A percentile compares a stretch with the other conserved stretches of the same genome.
phyloP scores from a whole-genome alignment of 2,113 vertebrate genomes.

The Myiozetetes cayanensis region DNA sequence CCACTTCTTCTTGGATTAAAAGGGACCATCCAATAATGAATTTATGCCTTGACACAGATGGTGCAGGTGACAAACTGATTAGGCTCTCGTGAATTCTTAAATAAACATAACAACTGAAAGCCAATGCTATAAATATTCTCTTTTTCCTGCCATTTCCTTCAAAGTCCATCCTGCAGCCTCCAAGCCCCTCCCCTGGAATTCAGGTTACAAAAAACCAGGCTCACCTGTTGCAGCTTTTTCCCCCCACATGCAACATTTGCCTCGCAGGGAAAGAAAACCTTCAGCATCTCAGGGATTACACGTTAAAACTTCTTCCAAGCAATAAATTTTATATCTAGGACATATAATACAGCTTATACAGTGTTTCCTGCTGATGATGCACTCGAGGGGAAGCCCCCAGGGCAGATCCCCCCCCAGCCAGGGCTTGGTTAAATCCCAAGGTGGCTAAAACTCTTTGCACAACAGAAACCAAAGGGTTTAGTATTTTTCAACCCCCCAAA shows the following conservation, averaged over 20 bases:
- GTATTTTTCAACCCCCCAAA: not conserved
- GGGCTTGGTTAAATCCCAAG: not conserved
- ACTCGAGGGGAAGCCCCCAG: not conserved
- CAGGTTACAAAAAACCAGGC: not conserved
- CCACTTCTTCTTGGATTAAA: not conserved
- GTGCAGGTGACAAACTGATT: not conserved
- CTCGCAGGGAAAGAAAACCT: not conserved
- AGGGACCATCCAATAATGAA: not conserved
- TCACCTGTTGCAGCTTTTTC: not conserved
- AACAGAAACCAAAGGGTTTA: not conserved
- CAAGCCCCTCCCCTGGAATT: not conserved
- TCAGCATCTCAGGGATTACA: not conserved
- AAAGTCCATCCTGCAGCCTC: not conserved
- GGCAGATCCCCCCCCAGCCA: not conserved
- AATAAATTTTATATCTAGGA: slow-evolving; percentile 27
- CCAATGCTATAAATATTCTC: not conserved
- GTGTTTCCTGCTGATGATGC: not conserved
- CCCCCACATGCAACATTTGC: not conserved
- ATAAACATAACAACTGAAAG: not conserved
- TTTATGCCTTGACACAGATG: not conserved
- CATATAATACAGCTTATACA: slow-evolving; percentile 26
- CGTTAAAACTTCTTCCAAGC: not conserved
- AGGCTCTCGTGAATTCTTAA: not conserved
- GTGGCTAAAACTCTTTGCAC: not conserved
- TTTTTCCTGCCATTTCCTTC: not conserved